Percentiles rank a stretch among this genome's conserved stretches.
phyloP scores from a whole-genome alignment of 2,888 invertebrate genomes.

The Empis livida region DNA sequence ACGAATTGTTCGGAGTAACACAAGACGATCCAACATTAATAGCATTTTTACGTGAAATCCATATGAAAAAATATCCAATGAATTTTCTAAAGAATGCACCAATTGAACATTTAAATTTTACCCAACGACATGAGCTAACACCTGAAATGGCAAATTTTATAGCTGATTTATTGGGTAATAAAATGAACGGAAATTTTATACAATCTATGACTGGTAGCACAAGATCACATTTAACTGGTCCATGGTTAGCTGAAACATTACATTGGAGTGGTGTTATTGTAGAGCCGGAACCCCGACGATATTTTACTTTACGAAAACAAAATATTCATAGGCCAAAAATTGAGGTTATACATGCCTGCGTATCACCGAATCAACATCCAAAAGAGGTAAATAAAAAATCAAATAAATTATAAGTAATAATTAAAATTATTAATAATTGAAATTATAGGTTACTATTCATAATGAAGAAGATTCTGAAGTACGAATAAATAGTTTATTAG shows the following conservation, averaged over 20 bases:
- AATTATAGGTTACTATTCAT: slow-evolving; percentile 37
- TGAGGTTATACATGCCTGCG: slow-evolving; percentile 61
- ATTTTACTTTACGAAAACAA: slow-evolving; percentile 48
- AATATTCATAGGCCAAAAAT: slow-evolving; percentile 44
- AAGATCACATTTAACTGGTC: slow-evolving; percentile 49
- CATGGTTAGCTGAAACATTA: slow-evolving; percentile 55
- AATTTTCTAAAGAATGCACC: slow-evolving; percentile 22
- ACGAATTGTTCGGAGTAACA: slow-evolving; percentile 56
- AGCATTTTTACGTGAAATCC: slow-evolving; percentile 60
- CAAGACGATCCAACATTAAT: slow-evolving; percentile 65
- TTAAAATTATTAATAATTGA: slow-evolving; percentile 1
- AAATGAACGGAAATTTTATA: slow-evolving; percentile 54
- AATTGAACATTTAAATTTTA: slow-evolving; percentile 23
- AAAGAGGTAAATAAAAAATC: slow-evolving; percentile 45
- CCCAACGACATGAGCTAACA: slow-evolving; percentile 25
- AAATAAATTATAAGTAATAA: not conserved
- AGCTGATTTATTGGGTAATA: slow-evolving; percentile 28
- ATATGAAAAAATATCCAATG: slow-evolving; percentile 41
- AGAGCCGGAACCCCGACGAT: slow-evolving; percentile 66
- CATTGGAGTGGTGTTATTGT: slow-evolving; percentile 64
- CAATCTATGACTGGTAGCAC: slow-evolving; percentile 49
- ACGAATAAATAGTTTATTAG: slow-evolving; percentile 39
- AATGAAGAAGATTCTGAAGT: slow-evolving; percentile 39
- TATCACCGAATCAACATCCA: slow-evolving; percentile 62
- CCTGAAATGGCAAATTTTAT: slow-evolving; percentile 32